These are phyloP conservation scores for Podiceps cristatus DNA, from an alignment of 2,113 vertebrate genomes.

Conservation along the genomic window DNA sequence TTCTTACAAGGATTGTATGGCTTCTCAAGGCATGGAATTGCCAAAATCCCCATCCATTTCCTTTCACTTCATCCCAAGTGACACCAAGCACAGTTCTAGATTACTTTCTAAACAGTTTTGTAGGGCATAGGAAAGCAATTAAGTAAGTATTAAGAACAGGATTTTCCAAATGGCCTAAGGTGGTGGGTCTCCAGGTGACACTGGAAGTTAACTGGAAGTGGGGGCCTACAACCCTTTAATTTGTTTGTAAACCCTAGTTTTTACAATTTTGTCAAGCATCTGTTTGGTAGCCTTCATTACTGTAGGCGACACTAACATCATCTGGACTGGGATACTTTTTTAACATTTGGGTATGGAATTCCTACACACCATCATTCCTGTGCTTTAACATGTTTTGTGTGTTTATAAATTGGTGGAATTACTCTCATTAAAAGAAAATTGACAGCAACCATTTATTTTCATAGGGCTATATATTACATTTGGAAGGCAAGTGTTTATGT, in stretches of 20 bases:
- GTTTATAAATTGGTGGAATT: constrained; percentile 50
- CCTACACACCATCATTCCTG: background rate
- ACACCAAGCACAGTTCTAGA: background rate
- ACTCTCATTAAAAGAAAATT: constrained; percentile 64
- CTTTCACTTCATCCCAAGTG: background rate
- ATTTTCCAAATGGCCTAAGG: background rate
- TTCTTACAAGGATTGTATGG: background rate
- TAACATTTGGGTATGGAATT: constrained; percentile 15
- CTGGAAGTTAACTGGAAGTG: background rate
- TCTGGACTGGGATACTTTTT: background rate
- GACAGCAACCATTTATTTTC: constrained; percentile 77
- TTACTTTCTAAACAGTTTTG: background rate
- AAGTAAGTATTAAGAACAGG: background rate
- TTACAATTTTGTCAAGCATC: background rate
- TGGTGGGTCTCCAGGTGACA: background rate
- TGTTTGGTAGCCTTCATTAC: background rate
- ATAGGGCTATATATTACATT: constrained; percentile 68
- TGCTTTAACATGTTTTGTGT: constrained; percentile 30
- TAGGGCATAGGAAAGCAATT: background rate
- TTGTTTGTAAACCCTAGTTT: background rate
- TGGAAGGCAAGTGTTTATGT: constrained; percentile 73
- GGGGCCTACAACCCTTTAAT: background rate
- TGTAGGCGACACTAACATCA: background rate
- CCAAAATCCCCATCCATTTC: background rate
- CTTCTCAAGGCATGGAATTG: background rate